Conservation (phyloP, 2,113 vertebrate species). For the Zosterops borbonicus region DNA sequence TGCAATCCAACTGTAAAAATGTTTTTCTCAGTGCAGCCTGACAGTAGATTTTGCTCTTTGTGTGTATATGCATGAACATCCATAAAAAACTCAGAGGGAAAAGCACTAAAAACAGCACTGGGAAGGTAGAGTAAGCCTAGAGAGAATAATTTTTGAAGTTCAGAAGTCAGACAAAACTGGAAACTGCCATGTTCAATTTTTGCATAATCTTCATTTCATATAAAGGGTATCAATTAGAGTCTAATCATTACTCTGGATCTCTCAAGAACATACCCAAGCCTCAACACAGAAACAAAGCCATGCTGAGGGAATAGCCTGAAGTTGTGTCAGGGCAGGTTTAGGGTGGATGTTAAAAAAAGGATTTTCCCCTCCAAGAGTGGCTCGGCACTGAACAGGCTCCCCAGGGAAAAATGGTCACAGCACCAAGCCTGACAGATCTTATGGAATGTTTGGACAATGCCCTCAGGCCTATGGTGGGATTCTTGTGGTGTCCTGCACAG, state of each 20-base stretch:
- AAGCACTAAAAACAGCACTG: neutral
- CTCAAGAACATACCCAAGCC: neutral
- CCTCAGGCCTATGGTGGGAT: neutral
- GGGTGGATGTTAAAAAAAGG: neutral
- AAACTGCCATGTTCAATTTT: accelerated
- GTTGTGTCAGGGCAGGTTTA: neutral
- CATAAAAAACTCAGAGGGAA: neutral
- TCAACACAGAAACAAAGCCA: neutral
- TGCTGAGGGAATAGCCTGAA: neutral
- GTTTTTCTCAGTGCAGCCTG: neutral
- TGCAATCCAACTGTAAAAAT: neutral
- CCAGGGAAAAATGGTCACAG: neutral
- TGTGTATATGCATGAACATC: accelerated
- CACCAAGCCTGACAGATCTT: neutral
- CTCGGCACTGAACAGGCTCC: neutral
- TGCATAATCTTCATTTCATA: neutral
- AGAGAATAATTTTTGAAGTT: neutral
- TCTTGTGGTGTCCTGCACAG: neutral
- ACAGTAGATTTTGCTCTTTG: neutral
- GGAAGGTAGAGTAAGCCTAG: neutral
- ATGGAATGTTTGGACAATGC: neutral
- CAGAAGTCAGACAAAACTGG: neutral
- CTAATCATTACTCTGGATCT: neutral
- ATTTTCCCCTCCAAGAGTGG: neutral
- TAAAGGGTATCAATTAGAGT: neutral